Conservation (phyloP, 2,888 invertebrate species). For the Chirona hameri region DNA sequence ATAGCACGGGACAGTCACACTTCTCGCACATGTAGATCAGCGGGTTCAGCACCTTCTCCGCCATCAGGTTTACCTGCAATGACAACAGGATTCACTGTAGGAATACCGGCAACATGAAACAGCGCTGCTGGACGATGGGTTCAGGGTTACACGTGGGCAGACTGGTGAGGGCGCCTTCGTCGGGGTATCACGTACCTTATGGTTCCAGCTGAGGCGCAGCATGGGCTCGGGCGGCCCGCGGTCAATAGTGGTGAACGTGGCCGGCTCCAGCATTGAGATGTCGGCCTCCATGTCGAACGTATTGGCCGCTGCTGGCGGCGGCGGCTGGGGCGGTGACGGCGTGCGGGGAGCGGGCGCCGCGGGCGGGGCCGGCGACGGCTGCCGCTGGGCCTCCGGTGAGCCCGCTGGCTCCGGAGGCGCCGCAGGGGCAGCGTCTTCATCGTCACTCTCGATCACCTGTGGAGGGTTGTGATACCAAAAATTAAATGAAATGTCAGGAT, state of each 20-base stretch:
- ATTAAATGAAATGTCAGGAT: not conserved
- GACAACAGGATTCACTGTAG: too few relatives aligned
- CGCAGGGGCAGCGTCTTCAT: not conserved
- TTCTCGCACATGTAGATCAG: slow-evolving; percentile 2
- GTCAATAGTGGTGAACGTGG: slow-evolving; percentile 84
- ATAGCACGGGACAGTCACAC: not conserved
- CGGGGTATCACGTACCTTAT: slow-evolving; percentile 51
- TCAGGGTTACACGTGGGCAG: too few relatives aligned
- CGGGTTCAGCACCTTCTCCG: not conserved
- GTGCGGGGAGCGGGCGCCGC: not conserved
- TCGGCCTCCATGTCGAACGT: slow-evolving; percentile 62
- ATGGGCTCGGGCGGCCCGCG: slow-evolving; percentile 87
- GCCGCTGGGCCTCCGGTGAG: not conserved
- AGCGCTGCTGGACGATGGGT: too few relatives aligned
- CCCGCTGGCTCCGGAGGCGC: not conserved
- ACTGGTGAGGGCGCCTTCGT: too few relatives aligned
- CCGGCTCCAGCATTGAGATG: slow-evolving; percentile 84
- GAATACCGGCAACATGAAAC: too few relatives aligned
- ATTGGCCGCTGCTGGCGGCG: too few relatives aligned
- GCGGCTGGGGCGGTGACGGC: not conserved
- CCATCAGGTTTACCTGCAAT: not conserved
- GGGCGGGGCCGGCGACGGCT: not conserved
- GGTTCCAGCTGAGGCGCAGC: slow-evolving; percentile 84
- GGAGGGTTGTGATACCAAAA: not conserved
- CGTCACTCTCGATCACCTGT: slow-evolving; percentile 3